Evolutionary conservation across 2,888 invertebrate genomes (phyloP).

Genomic region (Oscheius sp.): DNA sequence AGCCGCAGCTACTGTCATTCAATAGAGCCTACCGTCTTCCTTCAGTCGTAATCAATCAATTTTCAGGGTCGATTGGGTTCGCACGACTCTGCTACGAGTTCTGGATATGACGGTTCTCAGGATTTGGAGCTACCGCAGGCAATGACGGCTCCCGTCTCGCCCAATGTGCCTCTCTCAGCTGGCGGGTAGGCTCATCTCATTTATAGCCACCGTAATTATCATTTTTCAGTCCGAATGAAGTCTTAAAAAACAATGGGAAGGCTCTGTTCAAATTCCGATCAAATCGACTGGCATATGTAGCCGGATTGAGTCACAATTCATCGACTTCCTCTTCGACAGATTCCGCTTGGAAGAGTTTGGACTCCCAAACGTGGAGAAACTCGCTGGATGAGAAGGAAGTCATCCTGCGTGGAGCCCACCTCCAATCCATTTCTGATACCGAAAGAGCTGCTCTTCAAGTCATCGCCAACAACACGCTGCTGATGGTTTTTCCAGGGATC

Average conservation of each 20-base stretch:
- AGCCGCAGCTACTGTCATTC: too few species aligned
- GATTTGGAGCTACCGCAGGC: conserved; percentile 44
- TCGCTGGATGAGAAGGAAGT: conserved; percentile 75
- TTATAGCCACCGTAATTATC: too few species aligned
- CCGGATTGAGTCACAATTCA: conserved; percentile 45
- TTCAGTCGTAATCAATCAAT: too few species aligned
- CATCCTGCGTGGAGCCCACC: conserved; percentile 79
- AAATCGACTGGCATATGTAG: conserved; percentile 32
- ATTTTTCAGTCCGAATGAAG: conserved; percentile 51
- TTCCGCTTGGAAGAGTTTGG: conserved; percentile 55
- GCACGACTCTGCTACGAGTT: conserved; percentile 51
- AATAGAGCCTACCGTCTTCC: too few species aligned
- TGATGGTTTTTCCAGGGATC: conserved; percentile 69
- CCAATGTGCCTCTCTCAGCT: conserved; percentile 49
- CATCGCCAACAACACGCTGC: conserved; percentile 83
- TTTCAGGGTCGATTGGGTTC: conserved; percentile 51
- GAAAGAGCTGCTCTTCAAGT: conserved; percentile 26
- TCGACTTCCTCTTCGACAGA: conserved; percentile 51
- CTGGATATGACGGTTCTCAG: conserved; percentile 43
- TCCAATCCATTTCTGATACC: conserved; percentile 81
- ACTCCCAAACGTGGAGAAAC: conserved; percentile 51
- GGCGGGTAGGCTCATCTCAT: conserved; percentile 47
- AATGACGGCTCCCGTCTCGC: conserved; percentile 56
- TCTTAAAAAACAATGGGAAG: conserved; percentile 55
- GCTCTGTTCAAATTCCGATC: conserved; percentile 52